A percentile compares a stretch with the other conserved stretches of the same genome.
These are phyloP conservation scores for Harmothoe impar DNA, from an alignment of 2,888 invertebrate species.

Conservation along the genomic window DNA sequence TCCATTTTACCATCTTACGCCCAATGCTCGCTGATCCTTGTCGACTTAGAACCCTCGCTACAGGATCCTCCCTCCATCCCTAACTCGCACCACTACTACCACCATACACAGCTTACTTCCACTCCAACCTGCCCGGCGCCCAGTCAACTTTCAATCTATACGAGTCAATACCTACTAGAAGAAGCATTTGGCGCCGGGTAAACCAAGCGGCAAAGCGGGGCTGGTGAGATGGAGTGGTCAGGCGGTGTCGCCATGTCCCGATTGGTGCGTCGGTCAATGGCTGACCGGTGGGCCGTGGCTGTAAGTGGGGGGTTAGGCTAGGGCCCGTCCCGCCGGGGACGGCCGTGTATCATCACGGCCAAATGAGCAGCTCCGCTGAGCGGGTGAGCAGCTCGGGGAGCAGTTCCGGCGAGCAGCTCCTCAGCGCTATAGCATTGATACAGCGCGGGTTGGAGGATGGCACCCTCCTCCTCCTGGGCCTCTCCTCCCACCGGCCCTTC, in stretches of 20 bases:
- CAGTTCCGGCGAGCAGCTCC: neutral
- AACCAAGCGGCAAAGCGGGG: neutral
- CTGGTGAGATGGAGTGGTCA: conserved; percentile 33
- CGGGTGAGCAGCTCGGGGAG: neutral
- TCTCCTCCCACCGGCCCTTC: neutral
- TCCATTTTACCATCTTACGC: neutral
- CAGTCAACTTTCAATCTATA: conserved; percentile 57
- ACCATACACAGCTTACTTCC: neutral
- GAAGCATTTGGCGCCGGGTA: conserved; percentile 47
- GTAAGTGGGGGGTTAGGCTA: conserved; percentile 28
- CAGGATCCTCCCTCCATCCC: neutral
- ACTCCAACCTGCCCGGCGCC: neutral
- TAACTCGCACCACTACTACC: neutral
- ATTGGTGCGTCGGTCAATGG: conserved; percentile 37
- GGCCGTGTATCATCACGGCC: conserved; percentile 54
- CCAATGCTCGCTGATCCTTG: too few species aligned
- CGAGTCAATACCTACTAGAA: conserved; percentile 51
- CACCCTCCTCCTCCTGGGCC: neutral
- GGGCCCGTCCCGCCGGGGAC: neutral
- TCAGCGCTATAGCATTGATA: neutral
- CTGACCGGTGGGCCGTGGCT: conserved; percentile 33
- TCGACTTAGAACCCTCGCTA: too few species aligned
- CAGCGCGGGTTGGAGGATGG: neutral
- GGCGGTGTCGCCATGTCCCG: conserved; percentile 28
- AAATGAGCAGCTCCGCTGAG: conserved; percentile 51